These are phyloP conservation scores for Pachypanchax playfairii DNA, from an alignment of 2,113 vertebrate genomes.

Conservation along the genomic window DNA sequence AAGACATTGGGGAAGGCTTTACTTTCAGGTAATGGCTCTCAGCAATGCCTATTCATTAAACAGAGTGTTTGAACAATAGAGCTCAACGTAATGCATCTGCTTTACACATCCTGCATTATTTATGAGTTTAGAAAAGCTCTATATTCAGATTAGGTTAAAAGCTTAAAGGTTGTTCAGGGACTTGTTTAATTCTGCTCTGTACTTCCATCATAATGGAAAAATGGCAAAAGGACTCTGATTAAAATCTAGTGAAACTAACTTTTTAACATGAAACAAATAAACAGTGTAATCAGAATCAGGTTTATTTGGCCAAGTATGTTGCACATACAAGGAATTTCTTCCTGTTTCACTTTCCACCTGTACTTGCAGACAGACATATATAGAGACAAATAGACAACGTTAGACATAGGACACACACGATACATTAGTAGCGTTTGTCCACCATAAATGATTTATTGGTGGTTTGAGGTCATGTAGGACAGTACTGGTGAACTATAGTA, in stretches of 20 bases:
- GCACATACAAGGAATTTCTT: too few species aligned
- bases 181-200: constrained; percentile 43
- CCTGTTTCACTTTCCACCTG: too few species aligned
- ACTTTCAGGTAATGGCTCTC: constrained; percentile 72
- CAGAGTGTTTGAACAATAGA: constrained; percentile 71
- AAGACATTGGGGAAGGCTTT: constrained; percentile 55
- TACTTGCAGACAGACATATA: too few species aligned
- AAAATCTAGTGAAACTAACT: constrained; percentile 31
- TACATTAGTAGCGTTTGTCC: too few species aligned
- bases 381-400: too few species aligned
- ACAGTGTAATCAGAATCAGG: constrained; percentile 17
- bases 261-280: constrained; percentile 14
- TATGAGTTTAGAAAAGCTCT: constrained; percentile 63
- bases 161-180: constrained; percentile 62
- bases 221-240: constrained; percentile 46
- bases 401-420: too few species aligned
- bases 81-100: constrained; percentile 67
- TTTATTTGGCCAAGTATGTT: too few species aligned
- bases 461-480: too few species aligned
- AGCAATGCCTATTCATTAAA: constrained; percentile 74
- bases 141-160: constrained; percentile 71
- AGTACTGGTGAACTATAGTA: too few species aligned
- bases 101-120: constrained; percentile 76
- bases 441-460: too few species aligned
- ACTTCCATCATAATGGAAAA: constrained; percentile 16